Conservation (phyloP, 2,797 vertebrate species). For the Eidolon dupreanum region DNA sequence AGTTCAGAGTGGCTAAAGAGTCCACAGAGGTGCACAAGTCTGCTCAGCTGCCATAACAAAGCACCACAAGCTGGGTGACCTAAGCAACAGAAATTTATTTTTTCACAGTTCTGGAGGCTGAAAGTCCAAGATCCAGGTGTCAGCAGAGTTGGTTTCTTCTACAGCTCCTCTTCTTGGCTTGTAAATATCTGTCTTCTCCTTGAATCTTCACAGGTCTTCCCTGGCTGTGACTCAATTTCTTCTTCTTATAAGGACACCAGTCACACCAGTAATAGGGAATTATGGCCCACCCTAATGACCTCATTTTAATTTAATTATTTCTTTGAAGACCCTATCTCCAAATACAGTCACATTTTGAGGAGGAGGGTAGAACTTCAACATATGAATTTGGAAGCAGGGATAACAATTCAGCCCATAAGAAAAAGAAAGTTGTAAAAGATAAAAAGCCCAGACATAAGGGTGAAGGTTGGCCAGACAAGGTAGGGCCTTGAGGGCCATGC, state of each 20-base stretch:
- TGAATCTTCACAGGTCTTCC: not conserved
- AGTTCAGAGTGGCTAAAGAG: not conserved
- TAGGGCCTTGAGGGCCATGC: not conserved
- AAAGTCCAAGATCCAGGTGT: too few species aligned
- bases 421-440: not conserved
- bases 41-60: not conserved
- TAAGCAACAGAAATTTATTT: too few species aligned
- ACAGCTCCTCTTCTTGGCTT: not conserved
- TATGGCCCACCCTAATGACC: not conserved
- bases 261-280: too few species aligned
- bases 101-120: too few species aligned
- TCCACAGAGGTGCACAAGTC: not conserved
- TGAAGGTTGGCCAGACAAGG: not conserved
- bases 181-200: not conserved
- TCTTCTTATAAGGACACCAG: not conserved
- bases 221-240: not conserved
- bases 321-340: not conserved
- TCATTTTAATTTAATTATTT: not conserved
- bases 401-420: not conserved
- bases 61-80: too few species aligned
- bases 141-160: too few species aligned
- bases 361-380: not conserved
- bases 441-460: not conserved
- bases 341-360: not conserved
- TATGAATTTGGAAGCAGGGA: not conserved